Conservation (phyloP, 2,888 invertebrate genomes). For the Athalia rosae region DNA sequence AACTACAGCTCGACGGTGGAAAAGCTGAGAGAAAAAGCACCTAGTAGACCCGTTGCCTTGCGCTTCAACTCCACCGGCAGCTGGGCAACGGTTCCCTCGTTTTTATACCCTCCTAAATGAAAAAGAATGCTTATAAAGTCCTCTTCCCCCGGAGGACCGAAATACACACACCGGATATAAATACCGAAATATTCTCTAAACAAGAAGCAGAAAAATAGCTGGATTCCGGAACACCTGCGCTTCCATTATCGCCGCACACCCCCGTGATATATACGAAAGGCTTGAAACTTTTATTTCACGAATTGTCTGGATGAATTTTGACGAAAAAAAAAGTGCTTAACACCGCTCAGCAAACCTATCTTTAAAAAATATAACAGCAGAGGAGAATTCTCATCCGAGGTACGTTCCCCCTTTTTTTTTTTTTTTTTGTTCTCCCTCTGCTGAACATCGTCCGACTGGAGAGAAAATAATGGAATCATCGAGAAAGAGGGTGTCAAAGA, state of each 20-base stretch:
- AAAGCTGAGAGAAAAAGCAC: background rate
- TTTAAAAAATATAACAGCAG: no score
- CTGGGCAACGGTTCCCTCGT: slow-evolving; percentile 9
- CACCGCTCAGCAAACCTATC: no score
- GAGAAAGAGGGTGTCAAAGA: no score
- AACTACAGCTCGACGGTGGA: background rate
- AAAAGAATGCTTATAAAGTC: slow-evolving; percentile 24
- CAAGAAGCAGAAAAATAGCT: background rate
- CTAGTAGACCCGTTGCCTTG: background rate
- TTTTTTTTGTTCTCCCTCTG: no score
- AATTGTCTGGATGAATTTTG: no score
- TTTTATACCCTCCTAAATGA: background rate
- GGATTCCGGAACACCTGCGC: background rate
- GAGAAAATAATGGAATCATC: no score
- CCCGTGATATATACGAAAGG: background rate
- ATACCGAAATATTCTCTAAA: slow-evolving; percentile 1
- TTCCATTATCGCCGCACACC: background rate
- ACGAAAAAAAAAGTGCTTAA: no score
- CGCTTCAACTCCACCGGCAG: background rate
- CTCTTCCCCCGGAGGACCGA: background rate
- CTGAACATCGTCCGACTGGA: no score
- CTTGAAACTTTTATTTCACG: background rate
- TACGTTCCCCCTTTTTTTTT: no score
- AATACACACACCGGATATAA: slow-evolving; percentile 1
- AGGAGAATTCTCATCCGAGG: no score